Percentiles rank a stretch among this genome's conserved stretches.
These are phyloP conservation scores for Oxytorus armatus DNA, from an alignment of 2,888 invertebrate species.

Conservation along the genomic window DNA sequence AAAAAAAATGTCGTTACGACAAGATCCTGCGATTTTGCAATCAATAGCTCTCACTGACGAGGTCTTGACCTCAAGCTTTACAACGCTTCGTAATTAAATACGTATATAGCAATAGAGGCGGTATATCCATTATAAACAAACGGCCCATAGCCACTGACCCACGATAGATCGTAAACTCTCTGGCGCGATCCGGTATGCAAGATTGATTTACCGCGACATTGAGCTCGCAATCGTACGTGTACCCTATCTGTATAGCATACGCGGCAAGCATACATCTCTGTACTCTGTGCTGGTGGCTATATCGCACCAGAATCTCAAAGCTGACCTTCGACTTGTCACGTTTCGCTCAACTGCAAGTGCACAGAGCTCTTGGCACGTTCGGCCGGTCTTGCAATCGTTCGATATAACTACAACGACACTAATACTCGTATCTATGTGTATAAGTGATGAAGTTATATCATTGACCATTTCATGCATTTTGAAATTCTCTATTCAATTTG, in stretches of 20 bases:
- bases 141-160: slow-evolving; percentile 52
- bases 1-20: neutral
- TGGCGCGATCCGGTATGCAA: slow-evolving; percentile 54
- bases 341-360: slow-evolving; percentile 57
- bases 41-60: neutral
- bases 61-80: slow-evolving; percentile 46
- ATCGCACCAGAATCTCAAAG: slow-evolving; percentile 41
- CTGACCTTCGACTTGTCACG: slow-evolving; percentile 64
- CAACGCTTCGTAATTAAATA: slow-evolving; percentile 22
- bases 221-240: slow-evolving; percentile 56
- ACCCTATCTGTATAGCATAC: slow-evolving; percentile 27
- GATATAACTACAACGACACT: slow-evolving; percentile 10
- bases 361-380: slow-evolving; percentile 44
- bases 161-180: slow-evolving; percentile 52
- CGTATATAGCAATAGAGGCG: slow-evolving; percentile 8
- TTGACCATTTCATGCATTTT: neutral
- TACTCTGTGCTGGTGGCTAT: neutral
- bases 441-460: neutral
- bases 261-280: slow-evolving; percentile 19
- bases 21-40: slow-evolving; percentile 20
- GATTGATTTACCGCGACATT: slow-evolving; percentile 66
- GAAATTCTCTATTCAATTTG: neutral
- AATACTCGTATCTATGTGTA: neutral
- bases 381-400: slow-evolving; percentile 35
- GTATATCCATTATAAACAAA: neutral